Evolutionary conservation across 1,140 invertebrate genomes (phyloP), one percentile per base, ranked within the genome.

Genomic region (Bradynema listronoti): DNA sequence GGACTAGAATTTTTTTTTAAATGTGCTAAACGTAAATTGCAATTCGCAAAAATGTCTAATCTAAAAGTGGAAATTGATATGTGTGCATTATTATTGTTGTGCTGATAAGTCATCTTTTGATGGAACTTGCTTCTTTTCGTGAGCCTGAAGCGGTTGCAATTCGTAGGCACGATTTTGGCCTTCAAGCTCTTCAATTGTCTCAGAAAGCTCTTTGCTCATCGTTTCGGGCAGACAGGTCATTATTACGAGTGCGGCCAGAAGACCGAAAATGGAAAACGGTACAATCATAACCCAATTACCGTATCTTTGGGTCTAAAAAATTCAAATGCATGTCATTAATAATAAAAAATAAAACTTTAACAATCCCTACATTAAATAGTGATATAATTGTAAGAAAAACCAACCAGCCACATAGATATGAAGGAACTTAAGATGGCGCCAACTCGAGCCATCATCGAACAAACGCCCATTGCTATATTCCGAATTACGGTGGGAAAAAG

Each of bases 371-470:
- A n/a, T n/a, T n/a, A n/a, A n/a, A n/a, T n/a, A n/a, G n/a, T n/a
- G n/a, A n/a, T n/a, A n/a, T n/a, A n/a, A n/a, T n/a, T n/a, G n/a
- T n/a, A n/a, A n/a, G n/a, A n/a, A n/a, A n/a, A n/a, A 39, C 71
- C 67, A 11, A 77, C 74, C 56, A 77, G 59, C 74, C 74, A 78
- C 77, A 77, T 78, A 45, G 72, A 60, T 7, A 82, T 75, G 47
- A 54, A 66, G 24, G 81, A 80, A 1, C 83, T 81, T 19, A 80
- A 46, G 50, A 82, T 80, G 4, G 80, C 80, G 33, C 83, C 83
- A 30, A 83, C 61, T 46, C 83, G 72, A 7, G 81, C 80, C 32
- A 80, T 74, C 76, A 82, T 81, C 4, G 81, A 81, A 61, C 82
- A 82, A 19, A 57, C 62, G 14, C 80, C 81, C 54, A 83, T 77